Percentiles rank a stretch among this genome's conserved stretches.
Evolutionary conservation across 2,113 vertebrate genomes (phyloP).

Genomic region (Excalfactoria chinensis): DNA sequence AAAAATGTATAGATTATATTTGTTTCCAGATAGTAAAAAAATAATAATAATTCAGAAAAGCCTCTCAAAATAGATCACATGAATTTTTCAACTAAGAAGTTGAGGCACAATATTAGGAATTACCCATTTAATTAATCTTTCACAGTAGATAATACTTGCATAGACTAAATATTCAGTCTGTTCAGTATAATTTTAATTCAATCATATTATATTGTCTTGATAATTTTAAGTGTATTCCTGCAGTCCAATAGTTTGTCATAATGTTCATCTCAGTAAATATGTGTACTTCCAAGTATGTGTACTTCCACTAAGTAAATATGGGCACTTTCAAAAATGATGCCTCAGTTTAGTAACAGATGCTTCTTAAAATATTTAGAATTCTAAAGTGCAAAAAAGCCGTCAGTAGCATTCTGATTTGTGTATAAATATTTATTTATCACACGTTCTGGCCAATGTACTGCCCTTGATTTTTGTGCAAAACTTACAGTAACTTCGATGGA

Average conservation of each 20-base stretch:
- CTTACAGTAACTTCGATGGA: conserved; percentile 59
- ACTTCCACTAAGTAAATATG: conserved; percentile 68
- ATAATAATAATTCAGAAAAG: neutral
- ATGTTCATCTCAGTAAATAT: conserved; percentile 57
- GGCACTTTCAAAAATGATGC: conserved; percentile 69
- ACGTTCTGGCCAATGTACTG: conserved; percentile 73
- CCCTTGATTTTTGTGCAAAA: conserved; percentile 70
- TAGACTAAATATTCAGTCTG: conserved; percentile 16
- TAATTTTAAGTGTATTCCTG: conserved; percentile 48
- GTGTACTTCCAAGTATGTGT: neutral
- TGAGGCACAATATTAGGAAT: neutral
- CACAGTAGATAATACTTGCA: neutral
- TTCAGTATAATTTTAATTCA: conserved; percentile 21
- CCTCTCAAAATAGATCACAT: neutral
- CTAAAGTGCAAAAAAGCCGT: conserved; percentile 76
- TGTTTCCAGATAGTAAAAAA: neutral
- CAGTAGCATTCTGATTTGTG: conserved; percentile 74
- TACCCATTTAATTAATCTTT: neutral
- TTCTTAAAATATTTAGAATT: conserved; percentile 78
- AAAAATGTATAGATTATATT: neutral
- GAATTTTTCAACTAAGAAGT: neutral
- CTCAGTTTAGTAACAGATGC: conserved; percentile 75
- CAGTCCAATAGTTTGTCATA: conserved; percentile 58
- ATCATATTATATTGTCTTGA: neutral
- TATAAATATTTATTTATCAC: conserved; percentile 79